These are phyloP conservation scores for Calephelis virginiensis DNA, from an alignment of 1,140 invertebrate genomes.

Conservation along the genomic window DNA sequence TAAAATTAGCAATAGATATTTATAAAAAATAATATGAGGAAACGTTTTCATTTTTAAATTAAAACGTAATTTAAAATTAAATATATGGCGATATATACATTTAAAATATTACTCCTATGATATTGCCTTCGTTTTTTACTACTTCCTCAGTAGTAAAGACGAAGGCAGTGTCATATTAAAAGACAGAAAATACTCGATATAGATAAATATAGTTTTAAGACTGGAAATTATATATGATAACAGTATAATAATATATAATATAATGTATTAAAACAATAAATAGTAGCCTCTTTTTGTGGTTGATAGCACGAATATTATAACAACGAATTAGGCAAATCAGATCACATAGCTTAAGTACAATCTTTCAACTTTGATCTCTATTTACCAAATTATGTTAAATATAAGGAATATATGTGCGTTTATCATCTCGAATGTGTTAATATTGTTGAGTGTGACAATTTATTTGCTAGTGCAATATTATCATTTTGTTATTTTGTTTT, in stretches of 20 bases:
- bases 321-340: constrained; percentile 30
- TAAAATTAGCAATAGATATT: too few relatives aligned
- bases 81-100: too few relatives aligned
- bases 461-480: constrained; percentile 13
- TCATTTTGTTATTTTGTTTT: constrained; percentile 24
- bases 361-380: constrained; percentile 4
- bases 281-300: constrained; percentile 34
- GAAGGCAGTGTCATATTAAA: too few relatives aligned
- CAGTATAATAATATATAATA: too few relatives aligned
- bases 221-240: too few relatives aligned
- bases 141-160: too few relatives aligned
- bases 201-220: too few relatives aligned
- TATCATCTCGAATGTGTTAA: neutral
- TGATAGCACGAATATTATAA: constrained; percentile 31
- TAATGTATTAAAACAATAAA: constrained; percentile 24
- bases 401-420: neutral
- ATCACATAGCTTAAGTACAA: neutral
- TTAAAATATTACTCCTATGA: too few relatives aligned
- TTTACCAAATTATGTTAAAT: constrained; percentile 23
- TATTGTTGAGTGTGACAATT: neutral
- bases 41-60: neutral
- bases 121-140: too few relatives aligned
- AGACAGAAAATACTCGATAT: too few relatives aligned
- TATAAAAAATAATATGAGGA: too few relatives aligned
- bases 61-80: too few relatives aligned